Percentiles rank a stretch among this genome's conserved stretches.
These are phyloP conservation scores for Dissostichus mawsoni DNA, from an alignment of 2,113 vertebrate species.

Conservation along the genomic window DNA sequence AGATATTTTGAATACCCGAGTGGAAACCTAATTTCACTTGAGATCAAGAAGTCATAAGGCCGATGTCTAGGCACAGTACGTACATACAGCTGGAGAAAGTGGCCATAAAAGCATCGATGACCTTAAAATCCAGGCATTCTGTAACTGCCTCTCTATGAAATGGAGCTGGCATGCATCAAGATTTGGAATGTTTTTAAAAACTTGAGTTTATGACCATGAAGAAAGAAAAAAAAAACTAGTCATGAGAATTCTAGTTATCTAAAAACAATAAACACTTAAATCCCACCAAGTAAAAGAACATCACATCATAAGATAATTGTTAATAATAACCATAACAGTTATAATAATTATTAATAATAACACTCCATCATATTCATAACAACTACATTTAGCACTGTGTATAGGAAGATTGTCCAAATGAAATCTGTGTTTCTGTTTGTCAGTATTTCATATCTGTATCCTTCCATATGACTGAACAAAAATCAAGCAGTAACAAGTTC, in stretches of 20 bases:
- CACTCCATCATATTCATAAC: constrained; percentile 87
- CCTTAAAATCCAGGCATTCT: constrained; percentile 69
- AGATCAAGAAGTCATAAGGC: constrained; percentile 76
- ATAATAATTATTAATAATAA: constrained; percentile 87
- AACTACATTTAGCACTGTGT: constrained; percentile 87
- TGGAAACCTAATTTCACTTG: constrained; percentile 75
- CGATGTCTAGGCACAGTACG: constrained; percentile 77
- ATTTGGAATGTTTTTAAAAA: constrained; percentile 66
- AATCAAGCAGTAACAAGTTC: constrained; percentile 36
- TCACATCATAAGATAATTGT: constrained; percentile 86
- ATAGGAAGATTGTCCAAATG: constrained; percentile 86
- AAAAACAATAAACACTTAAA: constrained; percentile 87
- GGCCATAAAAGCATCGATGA: constrained; percentile 61
- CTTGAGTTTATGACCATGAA: constrained; percentile 73
- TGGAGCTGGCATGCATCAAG: constrained; percentile 79
- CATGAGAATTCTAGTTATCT: constrained; percentile 82
- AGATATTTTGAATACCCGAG: constrained; percentile 63
- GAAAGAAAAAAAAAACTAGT: constrained; percentile 78
- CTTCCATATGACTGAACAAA: constrained; percentile 61
- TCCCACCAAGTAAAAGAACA: constrained; percentile 86
- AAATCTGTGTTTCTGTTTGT: constrained; percentile 70
- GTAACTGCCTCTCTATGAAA: constrained; percentile 77
- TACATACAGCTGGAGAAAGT: constrained; percentile 69
- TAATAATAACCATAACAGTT: constrained; percentile 87
- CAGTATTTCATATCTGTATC: constrained; percentile 58